These are phyloP conservation scores for Clusia tigrina DNA, from an alignment of 2,888 invertebrate species.

Conservation along the genomic window DNA sequence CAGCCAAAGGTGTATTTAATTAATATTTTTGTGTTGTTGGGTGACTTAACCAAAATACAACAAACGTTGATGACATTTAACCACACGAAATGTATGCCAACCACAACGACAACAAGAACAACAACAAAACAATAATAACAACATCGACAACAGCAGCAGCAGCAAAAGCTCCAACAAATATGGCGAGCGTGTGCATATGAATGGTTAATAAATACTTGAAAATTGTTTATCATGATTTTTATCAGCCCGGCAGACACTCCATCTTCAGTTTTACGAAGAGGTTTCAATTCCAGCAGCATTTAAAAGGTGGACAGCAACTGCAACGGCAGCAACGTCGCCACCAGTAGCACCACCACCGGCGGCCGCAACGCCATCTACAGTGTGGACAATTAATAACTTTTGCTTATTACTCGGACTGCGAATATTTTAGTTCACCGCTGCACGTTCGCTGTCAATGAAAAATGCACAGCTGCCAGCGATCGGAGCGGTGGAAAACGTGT, in stretches of 20 bases:
- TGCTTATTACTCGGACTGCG: not conserved
- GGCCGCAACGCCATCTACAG: not conserved
- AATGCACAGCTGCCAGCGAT: slow-evolving; percentile 14
- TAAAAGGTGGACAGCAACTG: slow-evolving; percentile 25
- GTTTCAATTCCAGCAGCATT: slow-evolving; percentile 29
- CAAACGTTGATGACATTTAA: not conserved
- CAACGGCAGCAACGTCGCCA: too few species aligned
- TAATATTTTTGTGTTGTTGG: not conserved
- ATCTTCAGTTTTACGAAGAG: not conserved
- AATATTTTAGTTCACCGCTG: not conserved
- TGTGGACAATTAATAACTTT: not conserved
- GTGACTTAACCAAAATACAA: not conserved
- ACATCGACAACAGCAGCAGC: not conserved
- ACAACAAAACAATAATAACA: not conserved
- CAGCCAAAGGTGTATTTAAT: slow-evolving; percentile 3
- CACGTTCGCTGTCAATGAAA: not conserved
- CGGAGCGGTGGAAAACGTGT: not conserved
- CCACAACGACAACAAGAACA: not conserved
- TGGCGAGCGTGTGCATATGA: not conserved
- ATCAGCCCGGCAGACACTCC: not conserved
- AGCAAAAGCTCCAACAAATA: not conserved
- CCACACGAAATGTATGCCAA: not conserved
- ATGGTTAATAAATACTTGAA: not conserved
- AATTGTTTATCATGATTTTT: not conserved
- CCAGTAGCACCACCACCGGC: too few species aligned